These are phyloP conservation scores for Seison nebaliae DNA, from an alignment of 1,140 invertebrate species.

Conservation along the genomic window DNA sequence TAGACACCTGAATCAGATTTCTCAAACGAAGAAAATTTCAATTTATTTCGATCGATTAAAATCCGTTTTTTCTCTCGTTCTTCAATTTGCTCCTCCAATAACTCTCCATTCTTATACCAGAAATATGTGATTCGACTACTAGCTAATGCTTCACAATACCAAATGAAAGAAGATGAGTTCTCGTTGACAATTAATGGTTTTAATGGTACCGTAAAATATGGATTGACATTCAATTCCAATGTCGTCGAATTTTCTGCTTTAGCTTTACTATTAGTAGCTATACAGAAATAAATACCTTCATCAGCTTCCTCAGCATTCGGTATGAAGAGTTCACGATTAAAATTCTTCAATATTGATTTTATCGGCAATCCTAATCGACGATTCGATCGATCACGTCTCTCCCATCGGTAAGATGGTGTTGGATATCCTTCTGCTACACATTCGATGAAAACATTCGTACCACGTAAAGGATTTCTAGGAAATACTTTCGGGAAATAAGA, in stretches of 20 bases:
- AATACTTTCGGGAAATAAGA: slow-evolving; percentile 11
- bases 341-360: slow-evolving; percentile 9
- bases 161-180: slow-evolving; percentile 1
- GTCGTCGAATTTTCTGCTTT: neutral
- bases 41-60: neutral
- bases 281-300: slow-evolving; percentile 67
- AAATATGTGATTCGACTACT: slow-evolving; percentile 5
- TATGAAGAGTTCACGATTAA: slow-evolving; percentile 6
- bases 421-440: slow-evolving; percentile 43
- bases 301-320: slow-evolving; percentile 36
- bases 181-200: slow-evolving; percentile 8
- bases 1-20: slow-evolving; percentile 70
- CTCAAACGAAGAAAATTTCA: slow-evolving; percentile 35
- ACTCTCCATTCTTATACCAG: slow-evolving; percentile 12
- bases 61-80: neutral
- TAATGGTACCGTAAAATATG: slow-evolving; percentile 10
- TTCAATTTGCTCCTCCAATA: slow-evolving; percentile 4
- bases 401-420: slow-evolving; percentile 10
- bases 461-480: slow-evolving; percentile 15
- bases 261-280: slow-evolving; percentile 42
- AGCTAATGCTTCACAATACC: slow-evolving; percentile 12
- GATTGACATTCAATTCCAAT: slow-evolving; percentile 6
- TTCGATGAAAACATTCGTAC: slow-evolving; percentile 17
- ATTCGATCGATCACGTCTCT: slow-evolving; percentile 22
- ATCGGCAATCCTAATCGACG: slow-evolving; percentile 9